These are phyloP conservation scores for Lasiurus cinereus DNA, from an alignment of 2,113 vertebrate genomes.

Conservation along the genomic window DNA sequence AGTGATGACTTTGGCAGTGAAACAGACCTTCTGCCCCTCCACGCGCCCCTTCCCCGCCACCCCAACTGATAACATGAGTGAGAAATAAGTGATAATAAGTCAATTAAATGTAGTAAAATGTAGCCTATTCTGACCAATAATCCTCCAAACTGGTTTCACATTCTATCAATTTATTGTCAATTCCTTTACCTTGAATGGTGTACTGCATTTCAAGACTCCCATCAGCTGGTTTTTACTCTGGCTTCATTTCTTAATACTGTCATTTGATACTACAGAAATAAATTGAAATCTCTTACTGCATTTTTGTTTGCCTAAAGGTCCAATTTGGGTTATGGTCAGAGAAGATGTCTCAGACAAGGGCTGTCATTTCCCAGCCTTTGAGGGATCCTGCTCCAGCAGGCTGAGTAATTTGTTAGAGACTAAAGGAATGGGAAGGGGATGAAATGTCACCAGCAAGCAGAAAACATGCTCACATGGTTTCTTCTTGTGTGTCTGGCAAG, in stretches of 20 bases:
- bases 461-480: conserved; percentile 59
- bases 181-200: background rate
- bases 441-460: conserved; percentile 65
- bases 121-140: background rate
- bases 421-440: background rate
- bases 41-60: too few species aligned
- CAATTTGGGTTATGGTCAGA: conserved; percentile 51
- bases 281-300: conserved; percentile 30
- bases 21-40: background rate
- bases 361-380: conserved; percentile 60
- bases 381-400: background rate
- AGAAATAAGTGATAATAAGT: background rate
- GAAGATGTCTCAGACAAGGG: conserved; percentile 47
- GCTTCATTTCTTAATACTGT: conserved; percentile 54
- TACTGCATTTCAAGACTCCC: background rate
- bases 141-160: background rate
- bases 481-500: conserved; percentile 65
- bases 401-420: conserved; percentile 47
- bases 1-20: background rate
- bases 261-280: conserved; percentile 55
- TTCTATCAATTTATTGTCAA: background rate
- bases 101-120: background rate
- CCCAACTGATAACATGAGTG: background rate
- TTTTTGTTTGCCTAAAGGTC: conserved; percentile 62
- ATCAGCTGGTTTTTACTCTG: background rate